A percentile compares a stretch with the other conserved stretches of the same genome.
Conservation (phyloP, 1,140 invertebrate genomes). For the Meloidogyne exigua region DNA sequence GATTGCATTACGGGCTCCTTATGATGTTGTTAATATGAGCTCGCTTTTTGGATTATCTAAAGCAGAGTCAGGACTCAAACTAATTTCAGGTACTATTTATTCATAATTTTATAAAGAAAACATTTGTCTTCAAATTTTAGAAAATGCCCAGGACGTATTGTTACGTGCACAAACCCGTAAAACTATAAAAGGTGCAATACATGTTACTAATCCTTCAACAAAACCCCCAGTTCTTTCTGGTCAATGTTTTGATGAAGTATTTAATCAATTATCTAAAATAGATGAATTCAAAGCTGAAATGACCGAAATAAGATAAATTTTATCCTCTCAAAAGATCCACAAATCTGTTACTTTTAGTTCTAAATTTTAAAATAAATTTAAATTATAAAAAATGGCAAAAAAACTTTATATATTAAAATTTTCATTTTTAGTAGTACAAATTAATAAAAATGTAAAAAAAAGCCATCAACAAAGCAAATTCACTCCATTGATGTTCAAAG, state of each 20-base stretch:
- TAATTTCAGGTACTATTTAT: conserved; percentile 35
- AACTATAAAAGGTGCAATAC: conserved; percentile 55
- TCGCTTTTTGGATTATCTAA: conserved; percentile 48
- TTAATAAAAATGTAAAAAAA: not conserved
- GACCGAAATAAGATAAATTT: not conserved
- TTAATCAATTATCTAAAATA: conserved; percentile 38
- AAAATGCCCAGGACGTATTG: conserved; percentile 43
- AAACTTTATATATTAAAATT: too few species aligned
- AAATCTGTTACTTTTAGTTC: not conserved
- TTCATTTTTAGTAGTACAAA: too few species aligned
- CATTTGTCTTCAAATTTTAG: conserved; percentile 43
- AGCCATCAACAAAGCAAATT: not conserved
- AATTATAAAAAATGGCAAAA: too few species aligned
- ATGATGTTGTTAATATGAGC: conserved; percentile 57
- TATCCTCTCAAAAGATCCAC: not conserved
- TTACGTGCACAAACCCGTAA: conserved; percentile 50
- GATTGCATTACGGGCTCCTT: conserved; percentile 56
- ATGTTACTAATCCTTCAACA: conserved; percentile 31
- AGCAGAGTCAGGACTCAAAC: conserved; percentile 29
- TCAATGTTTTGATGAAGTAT: not conserved
- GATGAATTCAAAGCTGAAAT: conserved; percentile 45
- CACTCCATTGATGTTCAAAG: not conserved
- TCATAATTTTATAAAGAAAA: not conserved
- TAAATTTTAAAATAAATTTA: too few species aligned
- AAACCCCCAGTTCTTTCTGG: not conserved